Base-by-base conservation (phyloP, 2,797 vertebrate species). In the Acomys russatus region DNA sequence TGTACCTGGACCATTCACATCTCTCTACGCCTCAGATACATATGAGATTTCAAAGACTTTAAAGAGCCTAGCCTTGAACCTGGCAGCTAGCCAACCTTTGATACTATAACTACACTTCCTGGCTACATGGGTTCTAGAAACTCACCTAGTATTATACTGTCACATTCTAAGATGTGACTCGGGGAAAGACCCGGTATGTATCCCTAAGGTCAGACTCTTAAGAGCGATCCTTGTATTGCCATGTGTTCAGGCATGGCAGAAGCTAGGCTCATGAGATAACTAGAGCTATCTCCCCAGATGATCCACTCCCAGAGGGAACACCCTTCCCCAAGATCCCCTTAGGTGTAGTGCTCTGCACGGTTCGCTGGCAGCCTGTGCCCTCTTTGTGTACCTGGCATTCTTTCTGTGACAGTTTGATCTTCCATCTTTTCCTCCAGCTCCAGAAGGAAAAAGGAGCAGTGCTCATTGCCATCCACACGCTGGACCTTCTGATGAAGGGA, bases 381-480 rank as follows among this genome's bases (percentile, higher is more conserved):
- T 73, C 96, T 96, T 95, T 96, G 88, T 94, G 94, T 94, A 90
- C 90, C 80, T 96, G 96, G 54, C 54, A 54, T 92, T 96, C 73
- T 79, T 96, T 96, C 73, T 95, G n/a, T 92, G 94, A 86, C 86
- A 86, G 90, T 88, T 93, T 96, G 94, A 96, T 96, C 96, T 97
- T 84, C 89, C 88, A 94, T 98, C 94, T 94, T 97, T 91, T 96
- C 82, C 90, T 95, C 78, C n/a, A 93, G 79, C 89, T 76, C 94
- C 77, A 73, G 87, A 76, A 84, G 92, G 82, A 96, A 95, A 94
- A 83, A 82, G 74, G 86, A 97, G 96, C 93, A 97, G 96, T 97
- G 96, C 94, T 91, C 74, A 70, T 23, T 14, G n/a, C 95, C 97
- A 86, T 96, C 97, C 95, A 90, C 96, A 0, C 2, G 3, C 70